Evolutionary conservation across 2,888 invertebrate species (phyloP).

Genomic region (Epinotia bilunana): DNA sequence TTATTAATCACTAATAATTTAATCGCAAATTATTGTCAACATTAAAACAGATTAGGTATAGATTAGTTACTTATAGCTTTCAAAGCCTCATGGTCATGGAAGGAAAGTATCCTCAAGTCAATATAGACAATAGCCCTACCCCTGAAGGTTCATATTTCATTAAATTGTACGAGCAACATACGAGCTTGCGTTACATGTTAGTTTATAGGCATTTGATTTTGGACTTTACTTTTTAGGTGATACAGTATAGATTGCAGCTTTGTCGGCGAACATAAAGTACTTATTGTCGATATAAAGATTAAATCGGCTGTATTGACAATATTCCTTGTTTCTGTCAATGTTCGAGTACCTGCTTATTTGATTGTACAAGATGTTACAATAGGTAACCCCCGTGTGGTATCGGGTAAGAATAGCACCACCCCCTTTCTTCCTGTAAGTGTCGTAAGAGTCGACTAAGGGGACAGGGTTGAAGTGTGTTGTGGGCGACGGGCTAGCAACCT

Average conservation of each 20-base stretch:
- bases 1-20: conserved; percentile 49
- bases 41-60: conserved; percentile 33
- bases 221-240: neutral
- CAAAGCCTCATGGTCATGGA: neutral
- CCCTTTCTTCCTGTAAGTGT: too few relatives aligned
- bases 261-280: conserved; percentile 7
- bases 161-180: neutral
- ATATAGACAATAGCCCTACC: neutral
- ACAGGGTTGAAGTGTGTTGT: too few relatives aligned
- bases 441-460: too few relatives aligned
- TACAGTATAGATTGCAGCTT: neutral
- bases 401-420: too few relatives aligned
- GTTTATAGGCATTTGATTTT: neutral
- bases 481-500: too few relatives aligned
- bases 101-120: neutral
- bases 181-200: neutral
- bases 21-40: conserved; percentile 49
- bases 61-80: conserved; percentile 24
- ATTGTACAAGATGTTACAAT: neutral
- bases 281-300: conserved; percentile 18
- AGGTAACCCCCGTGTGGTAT: too few relatives aligned
- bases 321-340: neutral
- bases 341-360: neutral
- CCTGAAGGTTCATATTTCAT: neutral
- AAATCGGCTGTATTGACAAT: neutral